Evolutionary conservation across 2,797 vertebrate species (phyloP).

Genomic region (Trichosurus vulpecula): DNA sequence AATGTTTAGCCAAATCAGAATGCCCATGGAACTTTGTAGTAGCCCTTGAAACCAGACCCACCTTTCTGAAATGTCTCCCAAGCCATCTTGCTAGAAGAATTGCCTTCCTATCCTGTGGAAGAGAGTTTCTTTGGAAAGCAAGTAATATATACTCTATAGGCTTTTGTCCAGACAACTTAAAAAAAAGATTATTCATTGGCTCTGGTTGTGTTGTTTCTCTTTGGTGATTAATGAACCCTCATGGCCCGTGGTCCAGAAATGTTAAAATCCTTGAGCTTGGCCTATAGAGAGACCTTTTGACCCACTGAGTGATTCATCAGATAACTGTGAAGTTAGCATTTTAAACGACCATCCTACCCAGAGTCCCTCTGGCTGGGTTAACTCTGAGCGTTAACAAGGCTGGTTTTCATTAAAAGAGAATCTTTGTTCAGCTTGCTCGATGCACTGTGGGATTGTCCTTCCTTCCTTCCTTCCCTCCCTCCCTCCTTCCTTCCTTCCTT

Average conservation of each 20-base stretch:
- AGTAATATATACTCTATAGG: slow-evolving; percentile 1
- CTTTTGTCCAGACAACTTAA: background rate
- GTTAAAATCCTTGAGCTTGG: slow-evolving; percentile 32
- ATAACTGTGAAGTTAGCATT: background rate
- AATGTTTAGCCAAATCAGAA: slow-evolving; percentile 1
- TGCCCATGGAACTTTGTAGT: background rate
- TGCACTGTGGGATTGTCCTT: background rate
- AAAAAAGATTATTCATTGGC: background rate
- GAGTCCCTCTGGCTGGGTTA: background rate
- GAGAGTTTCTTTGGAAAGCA: slow-evolving; percentile 34
- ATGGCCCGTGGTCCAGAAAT: slow-evolving; percentile 41
- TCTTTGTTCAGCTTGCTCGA: background rate
- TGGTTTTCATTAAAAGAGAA: background rate
- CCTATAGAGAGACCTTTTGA: background rate
- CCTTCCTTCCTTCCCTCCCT: too few relatives aligned
- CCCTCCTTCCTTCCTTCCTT: too few relatives aligned
- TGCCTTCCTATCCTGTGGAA: slow-evolving; percentile 3
- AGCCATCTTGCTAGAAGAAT: background rate
- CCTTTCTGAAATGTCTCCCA: background rate
- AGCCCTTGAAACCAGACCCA: background rate
- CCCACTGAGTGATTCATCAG: slow-evolving; percentile 5
- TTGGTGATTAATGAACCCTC: slow-evolving; percentile 26
- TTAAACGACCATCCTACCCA: background rate
- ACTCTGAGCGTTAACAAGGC: background rate
- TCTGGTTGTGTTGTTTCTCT: background rate